Evolutionary conservation across 2,888 invertebrate species (phyloP), one percentile per base, ranked within the genome.

Genomic region (Harpagoxenus sublaevis): DNA sequence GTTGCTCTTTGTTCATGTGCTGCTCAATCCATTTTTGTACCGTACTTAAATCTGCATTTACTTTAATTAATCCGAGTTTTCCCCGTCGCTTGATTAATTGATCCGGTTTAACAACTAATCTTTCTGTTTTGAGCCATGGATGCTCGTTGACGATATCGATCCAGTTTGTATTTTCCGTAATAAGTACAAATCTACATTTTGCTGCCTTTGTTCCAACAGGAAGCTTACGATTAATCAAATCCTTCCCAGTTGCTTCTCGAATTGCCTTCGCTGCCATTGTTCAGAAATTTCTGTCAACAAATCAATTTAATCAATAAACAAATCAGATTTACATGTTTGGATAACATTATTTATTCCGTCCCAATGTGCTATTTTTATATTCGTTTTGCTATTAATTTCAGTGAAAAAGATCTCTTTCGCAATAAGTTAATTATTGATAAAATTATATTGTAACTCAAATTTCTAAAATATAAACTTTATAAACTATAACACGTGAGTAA

Each of bases 61-160:
- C 99, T 90, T 99, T 98, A 90, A 99, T 99, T 75, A 99, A 96
- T 0, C 99, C 99, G 82, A 99, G 96, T 95, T 99, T 99, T 81
- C 99, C 99, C 83, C 99, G 97, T 45, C 99, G 96, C 95, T 99
- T 99, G 94, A 99, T 99, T 95, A 99, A 96, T 96, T 99, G 99
- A 95, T 99, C 99, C 0, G 99, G 99, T 94, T 99, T 99, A n/a
- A 99, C 99, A 4, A 99, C 99, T 90, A 99, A 96, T 95, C 97
- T 98, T 95, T 97, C 97, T 84, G 96, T 97, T 90, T 97, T 96
- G 53, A 99, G 96, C 99, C 99, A 99, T 31, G 98, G 98, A 94
- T 99, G 96, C 83, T 97, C 96, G 18, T 96, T 96, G 23, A 97
- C 96, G 84, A 99, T 96, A 89, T 97, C 96, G 53, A 97, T 96